phyloP scores from a whole-genome alignment of 2,888 invertebrate genomes.

The Tortricodes alternella region DNA sequence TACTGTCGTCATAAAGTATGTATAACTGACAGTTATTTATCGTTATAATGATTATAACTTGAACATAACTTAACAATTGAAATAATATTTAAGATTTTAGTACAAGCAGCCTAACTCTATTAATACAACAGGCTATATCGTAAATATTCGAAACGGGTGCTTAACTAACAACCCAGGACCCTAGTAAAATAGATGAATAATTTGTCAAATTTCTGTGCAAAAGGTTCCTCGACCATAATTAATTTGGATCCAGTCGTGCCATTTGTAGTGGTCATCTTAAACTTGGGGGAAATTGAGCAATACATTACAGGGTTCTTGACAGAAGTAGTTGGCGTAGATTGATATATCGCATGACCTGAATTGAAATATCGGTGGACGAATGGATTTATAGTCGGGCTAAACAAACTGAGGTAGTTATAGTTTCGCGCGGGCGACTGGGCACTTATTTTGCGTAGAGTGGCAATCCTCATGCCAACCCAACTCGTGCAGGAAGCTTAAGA shows the following conservation, averaged over 20 bases:
- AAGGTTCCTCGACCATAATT: slow-evolving; percentile 31
- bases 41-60: no score
- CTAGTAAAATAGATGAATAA: slow-evolving; percentile 31
- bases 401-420: slow-evolving; percentile 42
- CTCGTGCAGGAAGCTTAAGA: no score
- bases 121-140: no score
- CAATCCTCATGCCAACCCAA: no score
- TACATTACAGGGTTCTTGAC: slow-evolving; percentile 50
- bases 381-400: slow-evolving; percentile 58
- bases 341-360: slow-evolving; percentile 62
- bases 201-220: slow-evolving; percentile 31
- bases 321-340: slow-evolving; percentile 66
- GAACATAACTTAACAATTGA: no score
- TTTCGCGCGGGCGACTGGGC: no score
- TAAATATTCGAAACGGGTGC: no score
- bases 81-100: no score
- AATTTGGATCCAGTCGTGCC: slow-evolving; percentile 28
- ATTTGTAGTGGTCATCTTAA: slow-evolving; percentile 40
- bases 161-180: slow-evolving; percentile 2
- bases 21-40: no score
- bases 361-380: slow-evolving; percentile 56
- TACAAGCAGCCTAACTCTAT: no score
- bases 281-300: slow-evolving; percentile 36
- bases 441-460: no score
- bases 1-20: no score